These are phyloP conservation scores for Zaprionus inermis DNA, from an alignment of 1,140 invertebrate genomes.

Conservation along the genomic window DNA sequence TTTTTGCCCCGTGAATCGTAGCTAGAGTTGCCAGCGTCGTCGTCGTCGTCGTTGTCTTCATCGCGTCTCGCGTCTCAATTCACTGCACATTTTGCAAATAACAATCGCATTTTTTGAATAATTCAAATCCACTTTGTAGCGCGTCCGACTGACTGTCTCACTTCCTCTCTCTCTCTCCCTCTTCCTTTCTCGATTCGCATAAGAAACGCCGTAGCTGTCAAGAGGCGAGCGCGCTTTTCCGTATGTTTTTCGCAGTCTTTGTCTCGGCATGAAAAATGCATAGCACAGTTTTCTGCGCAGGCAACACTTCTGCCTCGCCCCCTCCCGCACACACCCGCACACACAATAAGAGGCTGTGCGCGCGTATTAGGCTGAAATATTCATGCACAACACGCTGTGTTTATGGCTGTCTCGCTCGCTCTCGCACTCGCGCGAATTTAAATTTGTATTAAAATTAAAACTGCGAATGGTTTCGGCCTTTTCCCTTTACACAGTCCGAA, in stretches of 20 bases:
- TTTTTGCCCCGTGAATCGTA: slow-evolving; percentile 73
- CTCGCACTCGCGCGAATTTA: slow-evolving; percentile 46
- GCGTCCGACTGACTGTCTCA: slow-evolving; percentile 13
- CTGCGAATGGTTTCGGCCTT: slow-evolving; percentile 46
- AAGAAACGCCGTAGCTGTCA: slow-evolving; percentile 59
- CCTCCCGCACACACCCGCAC: slow-evolving; percentile 9
- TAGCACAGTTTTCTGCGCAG: slow-evolving; percentile 75
- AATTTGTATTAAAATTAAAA: slow-evolving; percentile 77
- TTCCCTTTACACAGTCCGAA: slow-evolving; percentile 18
- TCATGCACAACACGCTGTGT: slow-evolving; percentile 49
- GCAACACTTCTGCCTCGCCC: background rate
- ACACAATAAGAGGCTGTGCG: slow-evolving; percentile 50
- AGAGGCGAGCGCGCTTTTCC: slow-evolving; percentile 64
- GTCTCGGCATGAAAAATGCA: slow-evolving; percentile 74
- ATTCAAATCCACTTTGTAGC: slow-evolving; percentile 81
- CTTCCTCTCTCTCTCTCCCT: slow-evolving; percentile 4
- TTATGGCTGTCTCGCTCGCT: slow-evolving; percentile 2
- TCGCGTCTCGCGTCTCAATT: slow-evolving; percentile 78
- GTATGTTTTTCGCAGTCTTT: slow-evolving; percentile 31
- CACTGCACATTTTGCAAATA: slow-evolving; percentile 81
- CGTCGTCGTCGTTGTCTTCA: slow-evolving; percentile 40
- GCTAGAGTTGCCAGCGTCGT: slow-evolving; percentile 47
- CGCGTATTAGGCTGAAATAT: slow-evolving; percentile 54
- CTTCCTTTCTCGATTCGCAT: slow-evolving; percentile 42
- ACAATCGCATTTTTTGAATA: slow-evolving; percentile 82